phyloP scores from a whole-genome alignment of 2,888 invertebrate species.

The Achlya flavicornis region DNA sequence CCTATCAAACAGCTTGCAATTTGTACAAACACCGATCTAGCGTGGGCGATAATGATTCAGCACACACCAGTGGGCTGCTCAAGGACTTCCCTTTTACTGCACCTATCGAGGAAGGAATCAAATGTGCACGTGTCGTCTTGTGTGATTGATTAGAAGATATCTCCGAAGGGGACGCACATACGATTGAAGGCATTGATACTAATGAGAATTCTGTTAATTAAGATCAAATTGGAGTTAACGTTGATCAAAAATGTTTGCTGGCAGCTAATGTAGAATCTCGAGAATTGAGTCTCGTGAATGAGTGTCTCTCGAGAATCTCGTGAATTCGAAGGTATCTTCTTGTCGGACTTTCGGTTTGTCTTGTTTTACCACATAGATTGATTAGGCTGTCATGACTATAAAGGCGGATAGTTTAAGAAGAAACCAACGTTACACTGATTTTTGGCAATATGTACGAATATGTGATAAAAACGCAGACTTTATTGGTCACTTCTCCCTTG shows the following conservation, averaged over 20 bases:
- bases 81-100: conserved; percentile 80
- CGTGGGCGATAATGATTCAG: conserved; percentile 77
- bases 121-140: conserved; percentile 36
- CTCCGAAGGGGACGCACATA: conserved; percentile 8
- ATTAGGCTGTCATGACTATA: no score
- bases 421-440: no score
- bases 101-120: conserved; percentile 53
- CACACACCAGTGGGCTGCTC: conserved; percentile 59
- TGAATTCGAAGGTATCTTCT: no score
- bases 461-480: not conserved
- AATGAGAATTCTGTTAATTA: not conserved
- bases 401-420: no score
- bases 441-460: not conserved
- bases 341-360: no score
- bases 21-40: conserved; percentile 41
- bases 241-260: no score
- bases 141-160: conserved; percentile 22
- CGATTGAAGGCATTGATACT: not conserved
- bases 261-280: no score
- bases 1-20: conserved; percentile 52
- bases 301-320: no score
- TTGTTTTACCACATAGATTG: no score
- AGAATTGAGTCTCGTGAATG: no score
- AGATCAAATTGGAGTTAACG: not conserved
- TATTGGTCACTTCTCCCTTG: not conserved